Conservation (phyloP, 2,888 invertebrate genomes). For the Protophormia terraenovae region DNA sequence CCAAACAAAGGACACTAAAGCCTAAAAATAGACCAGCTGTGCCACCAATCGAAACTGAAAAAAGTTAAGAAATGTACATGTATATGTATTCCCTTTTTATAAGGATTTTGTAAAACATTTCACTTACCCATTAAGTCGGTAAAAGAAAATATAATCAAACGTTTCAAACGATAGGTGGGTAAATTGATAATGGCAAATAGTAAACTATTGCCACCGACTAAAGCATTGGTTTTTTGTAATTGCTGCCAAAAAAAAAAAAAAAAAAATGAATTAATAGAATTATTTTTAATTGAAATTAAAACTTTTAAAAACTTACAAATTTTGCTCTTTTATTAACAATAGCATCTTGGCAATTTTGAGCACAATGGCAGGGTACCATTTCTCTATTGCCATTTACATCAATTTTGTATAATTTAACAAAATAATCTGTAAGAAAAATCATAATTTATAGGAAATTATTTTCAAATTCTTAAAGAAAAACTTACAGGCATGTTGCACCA, state of each 20-base stretch:
- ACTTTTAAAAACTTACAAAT: conserved; percentile 34
- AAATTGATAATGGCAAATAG: conserved; percentile 56
- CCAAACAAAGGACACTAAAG: conserved; percentile 88
- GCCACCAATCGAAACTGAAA: conserved; percentile 88
- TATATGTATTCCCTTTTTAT: no score
- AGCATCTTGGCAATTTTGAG: conserved; percentile 62
- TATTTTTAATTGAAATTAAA: no score
- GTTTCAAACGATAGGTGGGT: conserved; percentile 73
- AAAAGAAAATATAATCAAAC: conserved; percentile 79
- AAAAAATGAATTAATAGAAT: neutral
- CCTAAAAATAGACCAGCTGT: conserved; percentile 90
- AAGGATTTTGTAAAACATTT: neutral
- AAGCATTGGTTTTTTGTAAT: conserved; percentile 72
- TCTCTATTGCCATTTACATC: conserved; percentile 11
- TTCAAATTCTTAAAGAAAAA: neutral
- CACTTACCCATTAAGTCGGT: conserved; percentile 78
- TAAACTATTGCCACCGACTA: conserved; percentile 75
- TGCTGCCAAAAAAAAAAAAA: conserved; percentile 53
- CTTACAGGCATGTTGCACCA: conserved; percentile 74
- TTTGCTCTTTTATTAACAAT: conserved; percentile 56
- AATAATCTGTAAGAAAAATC: conserved; percentile 20
- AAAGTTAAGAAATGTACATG: neutral
- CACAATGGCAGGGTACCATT: conserved; percentile 51
- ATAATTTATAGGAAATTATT: neutral
- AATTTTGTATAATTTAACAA: conserved; percentile 53